Base-by-base conservation (phyloP, 2,888 invertebrate genomes). In the Leptodirus hochenwartii region DNA sequence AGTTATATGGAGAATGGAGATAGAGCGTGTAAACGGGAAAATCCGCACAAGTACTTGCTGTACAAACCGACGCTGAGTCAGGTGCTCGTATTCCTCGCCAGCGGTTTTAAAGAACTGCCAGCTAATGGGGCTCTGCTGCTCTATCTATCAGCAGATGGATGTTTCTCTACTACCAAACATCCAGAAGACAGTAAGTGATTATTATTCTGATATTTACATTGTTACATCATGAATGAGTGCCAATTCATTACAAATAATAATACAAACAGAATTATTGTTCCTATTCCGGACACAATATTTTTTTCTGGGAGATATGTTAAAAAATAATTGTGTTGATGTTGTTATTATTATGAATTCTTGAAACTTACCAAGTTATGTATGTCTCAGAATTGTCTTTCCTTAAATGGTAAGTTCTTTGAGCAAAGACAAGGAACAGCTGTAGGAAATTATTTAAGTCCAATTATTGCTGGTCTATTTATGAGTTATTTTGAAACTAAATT, bases 41-140 rank as follows among this genome's bases (percentile, higher is more conserved):
- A 93, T 62, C 93, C 93, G 23, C 93, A 93, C 63, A 95, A 95
- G 60, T 91, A 90, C 62, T 66, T 95, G 43, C 66, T 95, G 43
- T 95, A 87, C 62, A 90, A 88, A 56, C 95, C 95, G 33, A 84
- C 88, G 29, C 76, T 90, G 45, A 82, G 80, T 53, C 91, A 93
- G 61, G 74, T 93, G 33, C 69, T 91, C 53, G 84, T 91, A 37
- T 93, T 91, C 59, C 65, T 95, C 44, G 79, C 84, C 34, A 84
- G 75, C 47, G 84, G 88, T 36, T 88, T 88, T 59, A 87, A 88
- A 53, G 93, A 95, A 57, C 64, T 95, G 42, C 85, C 90, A 6
- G 71, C 79, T 3, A 85, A 84, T 51, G 91, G 91, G 26, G 90
- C 82, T 28, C 63, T 95, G 41, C 63, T 95, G 34, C 64, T 95